Evolutionary conservation across 1,140 invertebrate genomes (phyloP), one percentile per base, ranked within the genome.

Genomic region (Adelges cooleyi): DNA sequence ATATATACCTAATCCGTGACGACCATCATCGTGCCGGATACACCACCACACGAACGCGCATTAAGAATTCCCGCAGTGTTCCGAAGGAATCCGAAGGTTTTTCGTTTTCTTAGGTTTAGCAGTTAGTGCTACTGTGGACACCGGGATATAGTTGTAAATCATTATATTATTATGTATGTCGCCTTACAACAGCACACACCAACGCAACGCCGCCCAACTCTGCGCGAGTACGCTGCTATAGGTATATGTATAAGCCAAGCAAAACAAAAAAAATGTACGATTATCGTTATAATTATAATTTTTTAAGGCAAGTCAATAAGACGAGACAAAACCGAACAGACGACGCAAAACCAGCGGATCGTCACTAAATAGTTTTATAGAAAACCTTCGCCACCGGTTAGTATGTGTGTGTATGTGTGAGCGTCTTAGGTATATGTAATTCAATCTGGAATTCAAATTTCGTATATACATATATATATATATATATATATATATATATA

Each of bases 1-100:
- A n/a, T n/a, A n/a, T n/a, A n/a, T 33, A 11, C 15, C 8, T 62
- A 62, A 62, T 62, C 56, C 56, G 56, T 62, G 56, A 62, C 56
- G 56, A 48, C 56, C 56, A 48, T 62, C 46, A n/a, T n/a, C n/a
- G n/a, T n/a, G n/a, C 56, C 42, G 18, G 56, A 48, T 29, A 33
- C 25, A 48, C 40, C 40, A 46, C 27, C 54, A 25, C 42, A 48
- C 40, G 56, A 46, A 46, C 54, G 42, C 42, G 42, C 42, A 29
- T 27, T 25, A 46, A 29, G 56, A 22, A 62, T 62, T 62, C 56
- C 56, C 56, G 56, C 56, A 20, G 56, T n/a, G 56, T 62, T 62
- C 13, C 33, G 56, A 25, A 62, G 56, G 42, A 62, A 59, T 59
- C 54, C 54, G 40, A 59, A 59, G 54, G 54, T 59, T 23, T 42